phyloP scores from a whole-genome alignment of 2,113 vertebrate species.

The Lophius piscatorius region DNA sequence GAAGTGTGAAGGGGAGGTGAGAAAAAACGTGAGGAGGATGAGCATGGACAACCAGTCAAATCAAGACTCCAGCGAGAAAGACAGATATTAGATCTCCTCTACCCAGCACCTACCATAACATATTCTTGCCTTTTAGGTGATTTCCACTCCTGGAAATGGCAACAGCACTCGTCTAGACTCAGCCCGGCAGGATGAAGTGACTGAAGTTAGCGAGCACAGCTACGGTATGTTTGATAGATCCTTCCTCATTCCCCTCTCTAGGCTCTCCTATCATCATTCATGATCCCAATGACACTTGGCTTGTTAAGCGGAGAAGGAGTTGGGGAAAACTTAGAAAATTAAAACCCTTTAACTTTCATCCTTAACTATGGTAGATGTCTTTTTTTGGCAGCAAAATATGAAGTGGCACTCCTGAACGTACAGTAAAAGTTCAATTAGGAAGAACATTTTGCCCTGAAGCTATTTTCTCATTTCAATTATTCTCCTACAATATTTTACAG shows the following conservation, averaged over 20 bases:
- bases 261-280: slow-evolving; percentile 34
- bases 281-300: slow-evolving; percentile 45
- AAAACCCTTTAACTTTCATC: too few relatives aligned
- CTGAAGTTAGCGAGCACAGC: slow-evolving; percentile 35
- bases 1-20: slow-evolving; percentile 41
- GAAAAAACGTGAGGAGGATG: slow-evolving; percentile 38
- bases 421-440: slow-evolving; percentile 6
- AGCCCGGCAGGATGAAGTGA: slow-evolving; percentile 40
- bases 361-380: too few relatives aligned
- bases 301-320: slow-evolving; percentile 48
- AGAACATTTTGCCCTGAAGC: too few relatives aligned
- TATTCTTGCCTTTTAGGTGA: slow-evolving; percentile 62
- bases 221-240: slow-evolving; percentile 51
- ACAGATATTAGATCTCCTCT: slow-evolving; percentile 55
- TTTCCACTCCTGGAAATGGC: slow-evolving; percentile 65
- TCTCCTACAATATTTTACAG: background rate
- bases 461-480: too few relatives aligned
- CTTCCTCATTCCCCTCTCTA: slow-evolving; percentile 36
- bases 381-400: too few relatives aligned
- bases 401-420: slow-evolving; percentile 6
- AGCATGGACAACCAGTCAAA: slow-evolving; percentile 32
- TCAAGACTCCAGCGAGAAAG: slow-evolving; percentile 55
- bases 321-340: slow-evolving; percentile 26
- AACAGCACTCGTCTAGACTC: slow-evolving; percentile 58
- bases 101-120: slow-evolving; percentile 44